Base-by-base conservation (phyloP, 2,888 invertebrate species). In the Leptothorax acervorum region DNA sequence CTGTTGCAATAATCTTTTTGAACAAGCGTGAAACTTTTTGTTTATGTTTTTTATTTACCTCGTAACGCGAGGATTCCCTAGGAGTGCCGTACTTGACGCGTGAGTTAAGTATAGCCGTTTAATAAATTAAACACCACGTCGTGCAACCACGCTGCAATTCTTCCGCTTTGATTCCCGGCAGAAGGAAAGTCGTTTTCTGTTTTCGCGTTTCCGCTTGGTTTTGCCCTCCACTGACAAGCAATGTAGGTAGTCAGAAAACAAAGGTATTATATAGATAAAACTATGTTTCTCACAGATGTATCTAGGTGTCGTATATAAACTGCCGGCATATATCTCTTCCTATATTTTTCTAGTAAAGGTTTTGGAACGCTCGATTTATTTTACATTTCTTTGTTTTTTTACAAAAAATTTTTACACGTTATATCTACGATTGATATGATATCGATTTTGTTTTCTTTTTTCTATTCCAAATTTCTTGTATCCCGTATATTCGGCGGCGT, bases 61-160 rank as follows among this genome's bases (percentile, higher is more conserved):
- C 31, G 45, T n/a, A 60, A 62, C n/a, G 45, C 9, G 15, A 42
- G n/a, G 2, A n/a, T 74, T 74, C 1, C 4, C 4, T 28, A 18
- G 6, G 53, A 76, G 39, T 39, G 63, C 39, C n/a, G 60, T 42
- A 55, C 28, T 62, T 75, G 65, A 65, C 35, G 75, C 23, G 75
- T 66, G 35, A 65, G 65, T 28, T 53, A 65, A 65, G 18, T 65
- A 12, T 23, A 65, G 35, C 23, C 23, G 18, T 35, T 65, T 76
- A 76, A 76, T 65, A 65, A 71, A 39, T 66, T 66, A 66, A 66
- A 42, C 73, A 73, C 11, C 57, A 42, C 39, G 11, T 1, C 35
- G 48, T 11, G 45, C 35, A 75, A 63, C 23, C 18, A 51, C n/a
- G 35, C 8, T 39, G 35, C 23, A 62, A 23, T 48, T 48, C 35